A percentile compares a stretch with the other conserved stretches of the same genome.
These are phyloP conservation scores for Cantharis rufa DNA, from an alignment of 2,888 invertebrate species.

Conservation along the genomic window DNA sequence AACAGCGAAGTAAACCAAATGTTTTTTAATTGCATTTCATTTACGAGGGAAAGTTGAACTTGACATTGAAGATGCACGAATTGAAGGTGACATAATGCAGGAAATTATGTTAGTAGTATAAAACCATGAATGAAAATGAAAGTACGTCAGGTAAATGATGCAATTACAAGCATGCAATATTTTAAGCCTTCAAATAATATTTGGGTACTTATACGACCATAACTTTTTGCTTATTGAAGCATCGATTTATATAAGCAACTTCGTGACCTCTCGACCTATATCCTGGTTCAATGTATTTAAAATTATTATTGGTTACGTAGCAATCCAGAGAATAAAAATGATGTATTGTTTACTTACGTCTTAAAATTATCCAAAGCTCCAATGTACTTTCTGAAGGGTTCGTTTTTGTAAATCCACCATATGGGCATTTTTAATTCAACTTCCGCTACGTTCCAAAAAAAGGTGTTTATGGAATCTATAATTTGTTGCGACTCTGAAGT, in stretches of 20 bases:
- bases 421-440: constrained; percentile 75
- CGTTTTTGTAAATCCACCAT: constrained; percentile 74
- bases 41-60: constrained; percentile 37
- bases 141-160: neutral
- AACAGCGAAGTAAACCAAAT: no score
- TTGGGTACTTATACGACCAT: neutral
- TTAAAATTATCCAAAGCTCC: constrained; percentile 73
- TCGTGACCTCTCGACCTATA: neutral
- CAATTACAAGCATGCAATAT: neutral
- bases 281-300: neutral
- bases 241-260: neutral
- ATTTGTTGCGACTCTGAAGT: constrained; percentile 73
- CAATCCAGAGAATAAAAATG: no score
- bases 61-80: constrained; percentile 33
- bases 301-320: constrained; percentile 40
- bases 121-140: neutral
- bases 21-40: no score
- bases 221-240: neutral
- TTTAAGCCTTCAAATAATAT: neutral
- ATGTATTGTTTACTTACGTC: constrained; percentile 58
- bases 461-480: constrained; percentile 75
- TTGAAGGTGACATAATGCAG: constrained; percentile 11
- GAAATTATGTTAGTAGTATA: constrained; percentile 5
- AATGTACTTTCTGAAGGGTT: constrained; percentile 72
- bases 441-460: constrained; percentile 77